These are phyloP conservation scores for Chloromyia formosa DNA, from an alignment of 2,888 invertebrate species.

Conservation along the genomic window DNA sequence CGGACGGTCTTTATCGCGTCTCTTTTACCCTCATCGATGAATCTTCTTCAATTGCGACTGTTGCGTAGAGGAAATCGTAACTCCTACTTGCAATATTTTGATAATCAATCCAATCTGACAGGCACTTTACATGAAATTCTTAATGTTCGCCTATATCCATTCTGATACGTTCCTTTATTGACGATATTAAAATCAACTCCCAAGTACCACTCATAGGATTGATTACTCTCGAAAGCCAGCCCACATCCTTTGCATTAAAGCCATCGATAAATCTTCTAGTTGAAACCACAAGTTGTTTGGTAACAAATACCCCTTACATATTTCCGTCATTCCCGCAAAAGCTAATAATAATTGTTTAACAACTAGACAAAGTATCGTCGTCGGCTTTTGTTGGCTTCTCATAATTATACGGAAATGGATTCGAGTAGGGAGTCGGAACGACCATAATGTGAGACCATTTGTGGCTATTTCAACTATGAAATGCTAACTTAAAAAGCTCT, in stretches of 20 bases:
- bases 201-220: not conserved
- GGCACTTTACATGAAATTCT: no score
- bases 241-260: not conserved
- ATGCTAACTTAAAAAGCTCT: conserved; percentile 43
- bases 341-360: conserved; percentile 35
- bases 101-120: no score
- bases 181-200: no score
- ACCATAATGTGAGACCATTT: conserved; percentile 36
- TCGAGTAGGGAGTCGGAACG: not conserved
- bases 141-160: no score
- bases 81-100: no score
- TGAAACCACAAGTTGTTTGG: conserved; percentile 17
- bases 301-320: conserved; percentile 14
- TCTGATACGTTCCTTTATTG: no score
- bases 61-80: no score
- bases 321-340: not conserved
- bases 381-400: not conserved
- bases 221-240: not conserved
- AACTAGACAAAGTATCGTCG: conserved; percentile 4
- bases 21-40: no score
- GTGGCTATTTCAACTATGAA: conserved; percentile 34
- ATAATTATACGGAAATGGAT: conserved; percentile 26
- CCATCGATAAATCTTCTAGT: conserved; percentile 20
- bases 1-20: no score
- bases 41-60: no score